A percentile compares a stretch with the other conserved stretches of the same genome.
Evolutionary conservation across 2,888 invertebrate species (phyloP).

Genomic region (Rhingia rostrata): DNA sequence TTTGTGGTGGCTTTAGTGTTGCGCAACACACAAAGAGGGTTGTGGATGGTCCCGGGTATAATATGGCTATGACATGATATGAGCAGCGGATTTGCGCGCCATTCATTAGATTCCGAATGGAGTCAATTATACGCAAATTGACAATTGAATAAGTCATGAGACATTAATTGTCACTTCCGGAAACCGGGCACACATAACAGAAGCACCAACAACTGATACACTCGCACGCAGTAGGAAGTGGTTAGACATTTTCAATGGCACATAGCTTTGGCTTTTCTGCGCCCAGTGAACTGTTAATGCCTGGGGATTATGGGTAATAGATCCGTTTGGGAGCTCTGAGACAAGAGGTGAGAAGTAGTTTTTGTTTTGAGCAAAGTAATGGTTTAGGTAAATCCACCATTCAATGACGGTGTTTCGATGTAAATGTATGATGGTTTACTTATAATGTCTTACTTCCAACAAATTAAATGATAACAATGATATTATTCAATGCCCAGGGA

Average conservation of each 20-base stretch:
- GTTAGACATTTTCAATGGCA: slow-evolving; percentile 28
- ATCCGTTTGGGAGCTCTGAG: background rate
- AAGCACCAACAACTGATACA: slow-evolving; percentile 4
- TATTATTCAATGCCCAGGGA: too few species aligned
- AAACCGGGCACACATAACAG: slow-evolving; percentile 24
- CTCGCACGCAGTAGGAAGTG: slow-evolving; percentile 39
- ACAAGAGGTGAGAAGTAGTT: background rate
- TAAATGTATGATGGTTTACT: too few species aligned
- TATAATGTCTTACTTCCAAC: too few species aligned
- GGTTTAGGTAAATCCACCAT: background rate
- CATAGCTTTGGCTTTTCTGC: slow-evolving; percentile 4
- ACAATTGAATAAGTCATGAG: slow-evolving; percentile 65
- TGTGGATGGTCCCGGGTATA: background rate
- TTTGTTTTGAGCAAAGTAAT: slow-evolving; percentile 6
- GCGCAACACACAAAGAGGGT: background rate
- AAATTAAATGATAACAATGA: too few species aligned
- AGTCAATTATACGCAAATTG: slow-evolving; percentile 59
- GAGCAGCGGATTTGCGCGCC: slow-evolving; percentile 7
- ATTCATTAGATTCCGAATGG: slow-evolving; percentile 48
- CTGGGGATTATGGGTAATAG: slow-evolving; percentile 18
- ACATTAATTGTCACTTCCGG: slow-evolving; percentile 62
- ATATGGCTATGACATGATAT: background rate
- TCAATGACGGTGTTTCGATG: too few species aligned
- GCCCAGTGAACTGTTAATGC: slow-evolving; percentile 19
- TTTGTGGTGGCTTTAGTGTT: slow-evolving; percentile 33